A percentile compares a stretch with the other conserved stretches of the same genome.
Conservation (phyloP, 1,140 invertebrate species). For the Scaptodrosophila lebanonensis region DNA sequence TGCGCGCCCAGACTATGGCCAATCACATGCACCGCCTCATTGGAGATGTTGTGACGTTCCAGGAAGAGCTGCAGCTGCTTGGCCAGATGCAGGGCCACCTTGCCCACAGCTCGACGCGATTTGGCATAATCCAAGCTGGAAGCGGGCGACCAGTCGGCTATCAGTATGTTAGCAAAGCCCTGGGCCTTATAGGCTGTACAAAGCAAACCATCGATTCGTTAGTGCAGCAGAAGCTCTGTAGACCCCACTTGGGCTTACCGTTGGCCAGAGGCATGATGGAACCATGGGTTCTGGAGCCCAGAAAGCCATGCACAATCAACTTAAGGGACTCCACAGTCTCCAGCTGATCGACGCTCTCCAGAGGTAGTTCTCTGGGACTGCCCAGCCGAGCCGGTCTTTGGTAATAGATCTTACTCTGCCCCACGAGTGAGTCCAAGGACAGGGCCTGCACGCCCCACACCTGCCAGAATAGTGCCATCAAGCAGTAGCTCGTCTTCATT, state of each 20-base stretch:
- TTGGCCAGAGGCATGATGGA: slow-evolving; percentile 61
- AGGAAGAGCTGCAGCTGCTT: slow-evolving; percentile 50
- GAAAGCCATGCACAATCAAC: slow-evolving; percentile 64
- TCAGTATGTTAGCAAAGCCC: slow-evolving; percentile 47
- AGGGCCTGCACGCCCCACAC: slow-evolving; percentile 27
- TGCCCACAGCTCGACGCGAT: slow-evolving; percentile 40
- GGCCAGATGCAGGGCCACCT: slow-evolving; percentile 37
- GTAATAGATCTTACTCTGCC: slow-evolving; percentile 58
- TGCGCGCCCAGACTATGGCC: slow-evolving; percentile 82
- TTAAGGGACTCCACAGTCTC: slow-evolving; percentile 33
- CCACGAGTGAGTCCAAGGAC: slow-evolving; percentile 25
- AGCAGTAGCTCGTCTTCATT: slow-evolving; percentile 40
- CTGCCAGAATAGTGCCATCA: slow-evolving; percentile 34
- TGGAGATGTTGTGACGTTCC: slow-evolving; percentile 48
- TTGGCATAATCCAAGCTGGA: slow-evolving; percentile 57
- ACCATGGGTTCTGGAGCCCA: slow-evolving; percentile 53
- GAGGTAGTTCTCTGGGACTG: slow-evolving; percentile 1
- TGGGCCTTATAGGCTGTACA: slow-evolving; percentile 55
- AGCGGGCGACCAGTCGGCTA: slow-evolving; percentile 66
- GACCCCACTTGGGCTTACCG: slow-evolving; percentile 34
- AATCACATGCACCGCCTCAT: slow-evolving; percentile 78
- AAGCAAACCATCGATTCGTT: background rate
- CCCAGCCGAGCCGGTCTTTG: slow-evolving; percentile 22
- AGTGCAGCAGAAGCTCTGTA: background rate
- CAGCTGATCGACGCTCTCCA: slow-evolving; percentile 39